Conservation (phyloP, 2,113 vertebrate species). For the Lasiurus cinereus region DNA sequence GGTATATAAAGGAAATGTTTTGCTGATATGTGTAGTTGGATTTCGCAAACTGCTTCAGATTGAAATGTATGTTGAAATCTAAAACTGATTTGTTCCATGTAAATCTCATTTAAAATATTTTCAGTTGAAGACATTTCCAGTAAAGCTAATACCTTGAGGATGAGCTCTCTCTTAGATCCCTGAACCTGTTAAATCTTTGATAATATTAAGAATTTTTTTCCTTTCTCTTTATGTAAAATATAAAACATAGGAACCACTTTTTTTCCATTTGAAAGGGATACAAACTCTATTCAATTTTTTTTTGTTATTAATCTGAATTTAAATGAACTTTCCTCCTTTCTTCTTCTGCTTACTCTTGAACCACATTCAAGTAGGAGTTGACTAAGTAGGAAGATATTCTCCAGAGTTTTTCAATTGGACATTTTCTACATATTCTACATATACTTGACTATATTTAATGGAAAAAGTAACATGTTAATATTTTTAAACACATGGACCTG, state of each 20-base stretch:
- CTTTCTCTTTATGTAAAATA: conserved; percentile 40
- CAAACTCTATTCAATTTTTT: neutral
- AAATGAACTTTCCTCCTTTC: neutral
- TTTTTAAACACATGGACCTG: conserved; percentile 14
- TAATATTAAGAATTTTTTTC: conserved; percentile 39
- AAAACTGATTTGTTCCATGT: conserved; percentile 63
- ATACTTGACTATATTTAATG: neutral
- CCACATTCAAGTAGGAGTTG: neutral
- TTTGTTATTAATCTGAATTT: conserved; percentile 13
- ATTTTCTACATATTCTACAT: conserved; percentile 53
- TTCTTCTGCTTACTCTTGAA: conserved; percentile 10
- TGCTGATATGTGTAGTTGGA: neutral
- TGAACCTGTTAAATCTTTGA: conserved; percentile 36
- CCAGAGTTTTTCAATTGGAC: neutral
- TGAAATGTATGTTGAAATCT: conserved; percentile 46
- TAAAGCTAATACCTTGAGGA: conserved; percentile 18
- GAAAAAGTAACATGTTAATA: conserved; percentile 34
- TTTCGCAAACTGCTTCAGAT: conserved; percentile 46
- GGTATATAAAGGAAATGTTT: neutral
- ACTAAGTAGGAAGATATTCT: conserved; percentile 8
- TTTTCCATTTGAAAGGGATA: conserved; percentile 33
- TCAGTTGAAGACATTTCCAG: conserved; percentile 37
- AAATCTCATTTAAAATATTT: conserved; percentile 68
- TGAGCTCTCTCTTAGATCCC: conserved; percentile 7
- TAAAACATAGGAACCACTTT: neutral